These are phyloP conservation scores for Tridacna crocea DNA, from an alignment of 2,888 invertebrate genomes.

Conservation along the genomic window DNA sequence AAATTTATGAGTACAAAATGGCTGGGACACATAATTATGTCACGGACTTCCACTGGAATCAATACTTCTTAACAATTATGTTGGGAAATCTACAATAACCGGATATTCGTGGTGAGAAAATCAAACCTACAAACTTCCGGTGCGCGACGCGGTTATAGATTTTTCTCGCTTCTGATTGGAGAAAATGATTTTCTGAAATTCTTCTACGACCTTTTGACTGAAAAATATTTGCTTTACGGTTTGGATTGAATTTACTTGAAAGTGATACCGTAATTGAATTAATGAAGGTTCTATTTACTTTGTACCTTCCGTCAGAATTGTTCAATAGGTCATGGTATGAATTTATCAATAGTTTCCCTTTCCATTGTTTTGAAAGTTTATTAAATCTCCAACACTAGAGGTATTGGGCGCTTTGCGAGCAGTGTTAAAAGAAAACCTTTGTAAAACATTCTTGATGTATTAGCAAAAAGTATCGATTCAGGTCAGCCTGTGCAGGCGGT, in stretches of 20 bases:
- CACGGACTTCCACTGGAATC: slow-evolving; percentile 5
- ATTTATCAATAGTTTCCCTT: no score
- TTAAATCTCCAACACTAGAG: no score
- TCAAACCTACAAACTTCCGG: slow-evolving; percentile 27
- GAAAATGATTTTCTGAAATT: background rate
- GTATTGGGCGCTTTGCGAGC: no score
- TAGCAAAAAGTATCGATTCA: no score
- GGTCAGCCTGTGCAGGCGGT: no score
- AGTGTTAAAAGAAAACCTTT: no score
- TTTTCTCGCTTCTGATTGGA: slow-evolving; percentile 11
- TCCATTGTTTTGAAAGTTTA: no score
- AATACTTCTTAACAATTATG: slow-evolving; percentile 6
- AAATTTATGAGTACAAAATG: slow-evolving; percentile 7
- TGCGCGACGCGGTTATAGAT: slow-evolving; percentile 10
- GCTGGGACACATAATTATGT: background rate
- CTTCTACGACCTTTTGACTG: slow-evolving; percentile 11
- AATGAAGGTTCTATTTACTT: background rate
- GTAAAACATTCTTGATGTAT: no score
- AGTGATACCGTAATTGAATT: slow-evolving; percentile 8
- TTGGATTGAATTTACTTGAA: slow-evolving; percentile 3
- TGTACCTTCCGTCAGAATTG: no score
- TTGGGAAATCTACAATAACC: slow-evolving; percentile 19
- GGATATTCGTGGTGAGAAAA: slow-evolving; percentile 20
- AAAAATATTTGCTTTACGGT: slow-evolving; percentile 1
- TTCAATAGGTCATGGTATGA: no score